Conservation (phyloP, 2,888 invertebrate genomes). For the Xanthorhoe spadicearia region DNA sequence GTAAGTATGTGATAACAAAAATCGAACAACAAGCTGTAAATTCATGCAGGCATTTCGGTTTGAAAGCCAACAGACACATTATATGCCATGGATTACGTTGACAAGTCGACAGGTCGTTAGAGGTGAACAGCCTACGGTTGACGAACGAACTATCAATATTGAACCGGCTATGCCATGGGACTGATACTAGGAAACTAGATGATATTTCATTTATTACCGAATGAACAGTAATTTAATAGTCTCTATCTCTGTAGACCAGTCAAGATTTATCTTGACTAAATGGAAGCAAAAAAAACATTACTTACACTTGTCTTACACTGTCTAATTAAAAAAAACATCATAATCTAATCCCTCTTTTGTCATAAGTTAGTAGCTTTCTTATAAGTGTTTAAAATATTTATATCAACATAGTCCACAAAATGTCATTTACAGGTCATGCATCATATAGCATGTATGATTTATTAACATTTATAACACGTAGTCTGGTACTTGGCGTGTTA, state of each 20-base stretch:
- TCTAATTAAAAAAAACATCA: too few species aligned
- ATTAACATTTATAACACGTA: conserved; percentile 31
- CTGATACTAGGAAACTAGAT: not conserved
- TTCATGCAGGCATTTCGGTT: not conserved
- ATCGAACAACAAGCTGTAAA: not conserved
- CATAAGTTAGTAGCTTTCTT: too few species aligned
- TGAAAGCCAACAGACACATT: conserved; percentile 5
- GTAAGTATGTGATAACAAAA: not conserved
- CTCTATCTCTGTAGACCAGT: too few species aligned
- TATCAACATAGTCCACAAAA: conserved; percentile 7
- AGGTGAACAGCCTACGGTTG: conserved; percentile 56
- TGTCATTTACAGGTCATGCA: conserved; percentile 13
- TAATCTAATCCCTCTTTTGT: too few species aligned
- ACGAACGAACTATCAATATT: conserved; percentile 55
- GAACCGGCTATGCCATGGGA: conserved; percentile 19
- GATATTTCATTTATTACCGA: too few species aligned
- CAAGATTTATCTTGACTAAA: too few species aligned
- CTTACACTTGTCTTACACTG: too few species aligned
- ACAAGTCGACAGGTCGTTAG: conserved; percentile 32
- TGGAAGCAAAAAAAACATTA: too few species aligned
- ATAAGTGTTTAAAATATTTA: not conserved
- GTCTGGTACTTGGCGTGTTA: conserved; percentile 41
- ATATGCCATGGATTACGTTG: conserved; percentile 8
- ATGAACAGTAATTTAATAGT: too few species aligned
- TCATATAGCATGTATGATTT: conserved; percentile 32